Evolutionary conservation across 2,888 invertebrate genomes (phyloP), one percentile per base, ranked within the genome.

Genomic region (Cephus spinipes): DNA sequence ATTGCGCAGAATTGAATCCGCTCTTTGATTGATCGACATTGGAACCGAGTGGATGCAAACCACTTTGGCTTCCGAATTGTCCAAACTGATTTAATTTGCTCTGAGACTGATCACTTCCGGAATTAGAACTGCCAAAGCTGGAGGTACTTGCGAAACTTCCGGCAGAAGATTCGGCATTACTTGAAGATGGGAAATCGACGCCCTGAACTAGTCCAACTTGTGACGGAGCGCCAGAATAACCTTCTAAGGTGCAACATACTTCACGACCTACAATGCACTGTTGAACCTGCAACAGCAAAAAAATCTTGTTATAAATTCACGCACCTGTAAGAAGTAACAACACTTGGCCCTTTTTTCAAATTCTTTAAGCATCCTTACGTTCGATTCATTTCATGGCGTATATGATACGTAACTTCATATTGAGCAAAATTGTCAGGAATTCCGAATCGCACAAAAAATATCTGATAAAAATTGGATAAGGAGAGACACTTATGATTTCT

Each of bases 181-280:
- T 34, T 15, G 76, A 23, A 23, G 34, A n/a, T 30, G 76, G 32
- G 35, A 71, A 76, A 15, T 68, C 69, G 33, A 68, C 76, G 12
- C 34, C 76, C 9, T 71, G 69, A 36, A 68, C 34, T 11, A 68
- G 4, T 23, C 71, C 35, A 30, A 32, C 71, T 35, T 76, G 71
- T n/a, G 76, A 12, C 6, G 76, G 69, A 30, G 68, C 71, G 1
- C 76, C 76, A 30, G 78, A 78, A 36, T 79, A 74, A 31, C 55
- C 75, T 75, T 79, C 80, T n/a, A 88, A 76, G 30, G 82, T 85
- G 77, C 90, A 90, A 79, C 90, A 90, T 11, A 85, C 85, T 81
- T 89, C 86, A 32, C 77, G 76, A 23, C 82, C 80, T 3, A 81
- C 76, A 31, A 88, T 81, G 79, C 89, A 89, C 30, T 86, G 79